These are phyloP conservation scores for Ladona fulva DNA, from an alignment of 1,140 invertebrate species.

Conservation along the genomic window DNA sequence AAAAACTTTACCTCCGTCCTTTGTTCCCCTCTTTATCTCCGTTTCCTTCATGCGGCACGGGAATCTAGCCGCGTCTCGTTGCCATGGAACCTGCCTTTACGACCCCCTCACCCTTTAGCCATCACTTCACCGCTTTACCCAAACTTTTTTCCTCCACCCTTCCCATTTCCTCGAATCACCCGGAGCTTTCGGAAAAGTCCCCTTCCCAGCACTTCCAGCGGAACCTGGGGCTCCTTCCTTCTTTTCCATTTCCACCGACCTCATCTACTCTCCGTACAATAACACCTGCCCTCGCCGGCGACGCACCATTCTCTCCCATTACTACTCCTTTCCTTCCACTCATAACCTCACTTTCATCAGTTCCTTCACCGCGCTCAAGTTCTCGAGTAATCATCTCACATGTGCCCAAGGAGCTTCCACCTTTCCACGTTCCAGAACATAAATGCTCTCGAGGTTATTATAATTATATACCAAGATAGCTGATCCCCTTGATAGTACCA, in stretches of 20 bases:
- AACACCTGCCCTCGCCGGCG: background rate
- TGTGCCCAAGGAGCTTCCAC: too few species aligned
- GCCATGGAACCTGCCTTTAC: background rate
- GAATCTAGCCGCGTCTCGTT: slow-evolving; percentile 2
- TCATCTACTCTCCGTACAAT: background rate
- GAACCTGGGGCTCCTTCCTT: background rate
- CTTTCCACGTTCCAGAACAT: too few species aligned
- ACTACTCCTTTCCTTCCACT: too few species aligned
- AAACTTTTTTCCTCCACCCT: background rate
- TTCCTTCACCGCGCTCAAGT: too few species aligned
- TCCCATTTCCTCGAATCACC: background rate
- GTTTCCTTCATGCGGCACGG: slow-evolving; percentile 2
- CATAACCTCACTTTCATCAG: too few species aligned
- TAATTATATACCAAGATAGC: too few species aligned
- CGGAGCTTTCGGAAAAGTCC: background rate
- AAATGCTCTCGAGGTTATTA: too few species aligned
- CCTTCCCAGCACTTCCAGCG: background rate
- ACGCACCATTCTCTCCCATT: background rate
- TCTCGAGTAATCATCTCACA: too few species aligned
- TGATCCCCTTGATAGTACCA: too few species aligned
- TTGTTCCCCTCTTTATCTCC: background rate
- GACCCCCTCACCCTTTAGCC: background rate
- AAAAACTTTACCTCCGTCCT: background rate
- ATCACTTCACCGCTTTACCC: background rate
- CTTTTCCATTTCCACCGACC: background rate